phyloP scores from a whole-genome alignment of 2,113 vertebrate genomes.

The Megaceryle torquata region DNA sequence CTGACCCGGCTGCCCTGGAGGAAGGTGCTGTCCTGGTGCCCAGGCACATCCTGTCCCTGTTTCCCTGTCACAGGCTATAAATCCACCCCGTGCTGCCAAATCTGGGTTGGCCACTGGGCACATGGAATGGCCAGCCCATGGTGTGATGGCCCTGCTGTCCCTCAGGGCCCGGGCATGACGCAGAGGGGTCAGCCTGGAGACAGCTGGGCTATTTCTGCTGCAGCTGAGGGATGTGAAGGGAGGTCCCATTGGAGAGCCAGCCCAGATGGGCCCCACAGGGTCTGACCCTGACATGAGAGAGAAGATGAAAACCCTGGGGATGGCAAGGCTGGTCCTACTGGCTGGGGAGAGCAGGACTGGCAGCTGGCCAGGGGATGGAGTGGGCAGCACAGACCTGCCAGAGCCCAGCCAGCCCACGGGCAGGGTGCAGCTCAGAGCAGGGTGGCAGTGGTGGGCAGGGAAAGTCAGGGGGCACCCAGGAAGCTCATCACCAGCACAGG shows the following conservation, averaged over 20 bases:
- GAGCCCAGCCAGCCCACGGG: neutral
- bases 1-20: accelerated
- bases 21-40: neutral
- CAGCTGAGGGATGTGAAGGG: neutral
- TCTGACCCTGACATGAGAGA: neutral
- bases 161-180: accelerated
- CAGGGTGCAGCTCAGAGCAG: accelerated
- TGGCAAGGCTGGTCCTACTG: neutral
- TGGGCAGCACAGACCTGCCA: neutral
- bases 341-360: neutral
- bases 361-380: accelerated
- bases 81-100: neutral
- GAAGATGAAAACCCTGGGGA: neutral
- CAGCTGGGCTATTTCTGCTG: neutral
- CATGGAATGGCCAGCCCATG: neutral
- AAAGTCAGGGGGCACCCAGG: neutral
- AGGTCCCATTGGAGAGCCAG: neutral
- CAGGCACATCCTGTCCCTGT: accelerated
- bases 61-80: neutral
- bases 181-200: neutral
- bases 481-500: accelerated
- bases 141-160: neutral
- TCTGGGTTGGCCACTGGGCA: accelerated
- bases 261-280: accelerated
- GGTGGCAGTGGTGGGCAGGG: neutral